A percentile compares a stretch with the other conserved stretches of the same genome.
Evolutionary conservation across 1,140 invertebrate species (phyloP).

Genomic region (Orchesella cincta): DNA sequence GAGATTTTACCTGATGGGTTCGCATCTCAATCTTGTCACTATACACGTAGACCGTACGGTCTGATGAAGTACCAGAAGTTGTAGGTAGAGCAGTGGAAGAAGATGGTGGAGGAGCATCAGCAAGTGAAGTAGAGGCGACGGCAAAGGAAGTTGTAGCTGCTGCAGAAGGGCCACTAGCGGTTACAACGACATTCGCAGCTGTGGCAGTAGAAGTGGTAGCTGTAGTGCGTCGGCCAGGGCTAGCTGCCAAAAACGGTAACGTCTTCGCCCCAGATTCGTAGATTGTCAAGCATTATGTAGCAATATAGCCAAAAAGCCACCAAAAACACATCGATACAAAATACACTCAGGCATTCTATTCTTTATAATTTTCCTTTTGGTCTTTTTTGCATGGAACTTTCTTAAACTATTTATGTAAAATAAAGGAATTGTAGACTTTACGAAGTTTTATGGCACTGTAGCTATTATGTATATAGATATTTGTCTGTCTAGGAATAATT

Average conservation of each 20-base stretch:
- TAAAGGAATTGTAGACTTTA: too few species aligned
- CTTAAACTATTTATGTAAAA: too few species aligned
- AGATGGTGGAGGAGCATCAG: slow-evolving; percentile 18
- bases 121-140: slow-evolving; percentile 6
- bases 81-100: slow-evolving; percentile 23
- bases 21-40: slow-evolving; percentile 63
- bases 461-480: too few species aligned
- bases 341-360: slow-evolving; percentile 42
- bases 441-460: too few species aligned
- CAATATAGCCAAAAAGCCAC: slow-evolving; percentile 44
- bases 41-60: slow-evolving; percentile 64
- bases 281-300: slow-evolving; percentile 44
- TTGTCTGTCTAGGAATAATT: too few species aligned
- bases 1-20: slow-evolving; percentile 59
- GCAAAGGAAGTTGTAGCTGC: slow-evolving; percentile 6
- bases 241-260: slow-evolving; percentile 51
- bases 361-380: background rate
- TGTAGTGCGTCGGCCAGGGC: slow-evolving; percentile 42
- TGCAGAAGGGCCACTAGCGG: background rate
- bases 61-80: slow-evolving; percentile 46
- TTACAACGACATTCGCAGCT: background rate
- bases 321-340: slow-evolving; percentile 44
- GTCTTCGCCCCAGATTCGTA: slow-evolving; percentile 46
- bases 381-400: too few species aligned
- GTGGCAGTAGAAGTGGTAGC: background rate